Base-by-base conservation (phyloP, 2,888 invertebrate species). In the Salpingus planirostris region DNA sequence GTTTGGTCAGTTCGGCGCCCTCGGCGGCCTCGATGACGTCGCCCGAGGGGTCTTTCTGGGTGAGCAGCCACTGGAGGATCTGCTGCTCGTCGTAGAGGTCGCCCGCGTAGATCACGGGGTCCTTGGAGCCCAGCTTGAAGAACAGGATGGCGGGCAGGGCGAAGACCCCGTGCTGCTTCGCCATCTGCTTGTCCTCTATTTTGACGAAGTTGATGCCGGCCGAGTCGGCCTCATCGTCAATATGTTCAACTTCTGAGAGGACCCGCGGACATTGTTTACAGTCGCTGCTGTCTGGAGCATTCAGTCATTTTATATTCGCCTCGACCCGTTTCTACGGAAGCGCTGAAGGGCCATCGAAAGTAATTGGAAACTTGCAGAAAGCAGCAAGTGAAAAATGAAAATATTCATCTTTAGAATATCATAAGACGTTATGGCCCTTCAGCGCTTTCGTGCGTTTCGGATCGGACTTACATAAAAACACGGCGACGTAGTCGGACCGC, bases 401-500 rank as follows among this genome's bases (percentile, higher is more conserved):
- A n/a, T n/a, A n/a, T n/a, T n/a, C n/a, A n/a, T n/a, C n/a, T n/a
- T n/a, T n/a, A n/a, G n/a, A n/a, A n/a, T n/a, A n/a, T n/a, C n/a
- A n/a, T n/a, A n/a, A n/a, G n/a, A n/a, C n/a, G n/a, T n/a, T n/a
- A n/a, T n/a, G n/a, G n/a, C n/a, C n/a, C n/a, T n/a, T n/a, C n/a
- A n/a, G n/a, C n/a, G n/a, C n/a, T n/a, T n/a, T n/a, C n/a, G n/a
- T n/a, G n/a, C n/a, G n/a, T n/a, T n/a, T n/a, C n/a, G n/a, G n/a
- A n/a, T n/a, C n/a, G n/a, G n/a, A n/a, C 86, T 81, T 72, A 91
- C 91, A 92, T 74, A 92, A 87, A 67, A 91, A 88, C 30, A 89
- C 90, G 3, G 91, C 91, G 14, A 91, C 77, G 58, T 90, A 90
- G 57, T 91, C 90, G 0, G 89, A 87, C 15, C 83, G 78, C 56